Conservation (phyloP, 2,797 vertebrate species). For the Manis pentadactyla region DNA sequence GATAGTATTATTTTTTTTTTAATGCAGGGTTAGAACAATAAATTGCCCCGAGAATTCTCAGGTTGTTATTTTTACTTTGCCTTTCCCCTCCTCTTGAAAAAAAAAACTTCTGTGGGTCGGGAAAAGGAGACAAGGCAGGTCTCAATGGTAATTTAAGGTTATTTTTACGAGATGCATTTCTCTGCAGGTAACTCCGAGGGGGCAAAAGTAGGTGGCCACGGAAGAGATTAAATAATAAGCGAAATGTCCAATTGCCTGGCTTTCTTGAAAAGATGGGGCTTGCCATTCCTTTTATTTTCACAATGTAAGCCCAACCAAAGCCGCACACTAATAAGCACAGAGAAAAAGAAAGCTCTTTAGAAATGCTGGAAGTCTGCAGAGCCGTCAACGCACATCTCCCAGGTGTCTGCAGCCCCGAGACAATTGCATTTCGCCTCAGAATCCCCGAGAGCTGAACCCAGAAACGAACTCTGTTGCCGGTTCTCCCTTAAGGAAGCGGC, state of each 20-base stretch:
- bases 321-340: conserved; percentile 5
- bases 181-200: neutral
- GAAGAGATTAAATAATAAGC: conserved; percentile 18
- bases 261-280: conserved; percentile 52
- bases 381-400: neutral
- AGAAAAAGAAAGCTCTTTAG: neutral
- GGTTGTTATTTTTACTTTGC: neutral
- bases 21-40: conserved; percentile 45
- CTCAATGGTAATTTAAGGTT: neutral
- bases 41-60: neutral
- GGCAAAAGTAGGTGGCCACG: neutral
- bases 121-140: conserved; percentile 6
- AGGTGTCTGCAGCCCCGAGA: conserved; percentile 33
- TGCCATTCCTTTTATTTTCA: conserved; percentile 57
- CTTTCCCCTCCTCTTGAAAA: neutral
- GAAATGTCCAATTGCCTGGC: neutral
- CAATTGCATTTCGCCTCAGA: neutral
- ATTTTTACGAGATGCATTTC: conserved; percentile 7
- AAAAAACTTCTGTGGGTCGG: neutral
- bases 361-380: conserved; percentile 18
- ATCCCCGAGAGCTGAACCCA: conserved; percentile 26
- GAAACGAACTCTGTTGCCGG: conserved; percentile 26
- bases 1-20: conserved; percentile 16
- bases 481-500: conserved; percentile 13
- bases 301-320: conserved; percentile 29